These are phyloP conservation scores for Sebastes taczanowskii DNA, from an alignment of 2,797 vertebrate genomes.

Conservation along the genomic window DNA sequence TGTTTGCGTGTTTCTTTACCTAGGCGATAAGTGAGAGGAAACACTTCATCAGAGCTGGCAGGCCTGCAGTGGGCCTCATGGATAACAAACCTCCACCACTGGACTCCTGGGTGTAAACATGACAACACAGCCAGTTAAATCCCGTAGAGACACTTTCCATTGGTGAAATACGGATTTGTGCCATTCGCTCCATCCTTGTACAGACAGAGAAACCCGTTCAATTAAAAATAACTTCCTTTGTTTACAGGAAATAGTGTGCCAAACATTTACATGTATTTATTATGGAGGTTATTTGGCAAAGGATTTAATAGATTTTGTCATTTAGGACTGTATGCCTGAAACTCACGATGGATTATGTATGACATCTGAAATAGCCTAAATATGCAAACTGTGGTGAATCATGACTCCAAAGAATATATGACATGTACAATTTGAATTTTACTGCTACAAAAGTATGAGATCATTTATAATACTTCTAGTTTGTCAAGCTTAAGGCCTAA, in stretches of 20 bases:
- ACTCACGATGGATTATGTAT: conserved; percentile 36
- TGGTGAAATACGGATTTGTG: conserved; percentile 58
- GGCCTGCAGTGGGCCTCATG: conserved; percentile 96
- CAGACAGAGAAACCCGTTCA: conserved; percentile 44
- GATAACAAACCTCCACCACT: conserved; percentile 97
- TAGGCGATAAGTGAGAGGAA: conserved; percentile 95
- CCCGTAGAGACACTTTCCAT: conserved; percentile 60
- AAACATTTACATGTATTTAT: conserved; percentile 72
- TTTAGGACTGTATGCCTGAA: conserved; percentile 41
- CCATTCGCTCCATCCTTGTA: conserved; percentile 63
- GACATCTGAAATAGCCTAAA: conserved; percentile 59
- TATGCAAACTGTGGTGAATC: conserved; percentile 68
- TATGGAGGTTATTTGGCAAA: conserved; percentile 47
- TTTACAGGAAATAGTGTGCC: conserved; percentile 68
- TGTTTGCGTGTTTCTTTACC: conserved; percentile 77
- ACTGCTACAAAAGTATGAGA: conserved; percentile 22
- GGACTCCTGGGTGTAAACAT: conserved; percentile 97
- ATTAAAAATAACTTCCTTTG: conserved; percentile 43
- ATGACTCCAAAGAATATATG: conserved; percentile 69
- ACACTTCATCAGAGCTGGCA: conserved; percentile 95
- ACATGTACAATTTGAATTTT: conserved; percentile 52
- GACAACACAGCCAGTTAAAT: conserved; percentile 35
- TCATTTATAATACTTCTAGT: conserved; percentile 48
- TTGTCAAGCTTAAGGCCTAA: conserved; percentile 29
- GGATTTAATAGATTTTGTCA: conserved; percentile 47